These are phyloP conservation scores for Macrotus californicus DNA, from an alignment of 2,113 vertebrate genomes.

Conservation along the genomic window DNA sequence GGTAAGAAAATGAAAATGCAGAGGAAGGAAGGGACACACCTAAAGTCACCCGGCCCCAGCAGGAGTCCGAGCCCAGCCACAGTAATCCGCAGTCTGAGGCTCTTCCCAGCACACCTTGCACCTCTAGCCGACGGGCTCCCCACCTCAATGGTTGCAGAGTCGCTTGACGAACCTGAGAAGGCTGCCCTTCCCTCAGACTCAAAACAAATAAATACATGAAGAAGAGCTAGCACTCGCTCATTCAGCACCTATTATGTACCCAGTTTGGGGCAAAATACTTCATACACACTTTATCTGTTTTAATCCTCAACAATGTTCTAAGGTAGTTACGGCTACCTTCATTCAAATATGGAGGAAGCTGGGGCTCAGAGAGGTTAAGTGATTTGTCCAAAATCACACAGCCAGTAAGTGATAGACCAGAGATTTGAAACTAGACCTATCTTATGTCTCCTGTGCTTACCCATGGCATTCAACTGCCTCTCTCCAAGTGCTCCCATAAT, in stretches of 20 bases:
- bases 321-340: background rate
- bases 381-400: background rate
- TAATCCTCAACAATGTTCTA: background rate
- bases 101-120: background rate
- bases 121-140: rapidly evolving
- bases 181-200: background rate
- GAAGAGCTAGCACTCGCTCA: background rate
- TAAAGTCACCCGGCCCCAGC: background rate
- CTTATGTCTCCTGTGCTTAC: background rate
- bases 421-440: background rate
- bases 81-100: background rate
- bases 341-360: background rate
- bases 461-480: too few relatives aligned
- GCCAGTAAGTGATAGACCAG: background rate
- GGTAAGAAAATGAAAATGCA: background rate
- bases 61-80: background rate
- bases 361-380: background rate
- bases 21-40: background rate
- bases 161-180: background rate
- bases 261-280: background rate
- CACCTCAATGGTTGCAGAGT: background rate
- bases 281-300: background rate
- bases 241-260: background rate
- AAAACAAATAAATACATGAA: background rate
- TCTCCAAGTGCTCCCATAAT: background rate